Percentiles rank a stretch among this genome's conserved stretches.
Conservation (phyloP, 2,797 vertebrate genomes). For the Oreonectes daqikongensis region DNA sequence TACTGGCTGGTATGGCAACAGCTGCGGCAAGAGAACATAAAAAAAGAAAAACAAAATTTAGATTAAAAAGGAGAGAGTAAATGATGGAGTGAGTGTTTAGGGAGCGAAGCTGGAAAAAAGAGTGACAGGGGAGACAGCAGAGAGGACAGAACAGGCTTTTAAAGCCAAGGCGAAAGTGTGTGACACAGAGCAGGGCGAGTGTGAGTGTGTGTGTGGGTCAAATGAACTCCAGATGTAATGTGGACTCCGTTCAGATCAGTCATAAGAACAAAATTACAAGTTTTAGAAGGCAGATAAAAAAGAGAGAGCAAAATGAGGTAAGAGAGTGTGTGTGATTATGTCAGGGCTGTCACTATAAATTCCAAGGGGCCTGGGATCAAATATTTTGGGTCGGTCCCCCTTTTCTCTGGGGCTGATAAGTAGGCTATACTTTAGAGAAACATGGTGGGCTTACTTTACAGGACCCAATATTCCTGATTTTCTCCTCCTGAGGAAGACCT, state of each 20-base stretch:
- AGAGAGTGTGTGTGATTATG: constrained; percentile 33
- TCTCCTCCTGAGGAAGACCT: not conserved
- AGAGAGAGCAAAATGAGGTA: not conserved
- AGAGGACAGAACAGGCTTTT: constrained; percentile 49
- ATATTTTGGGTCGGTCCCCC: not conserved
- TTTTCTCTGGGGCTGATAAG: not conserved
- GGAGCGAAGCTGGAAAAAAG: not conserved
- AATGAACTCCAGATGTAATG: constrained; percentile 92
- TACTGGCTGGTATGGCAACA: constrained; percentile 28
- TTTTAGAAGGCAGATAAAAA: constrained; percentile 64
- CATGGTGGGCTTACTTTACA: not conserved
- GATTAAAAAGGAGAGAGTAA: constrained; percentile 14
- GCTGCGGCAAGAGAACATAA: constrained; percentile 9
- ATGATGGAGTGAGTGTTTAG: constrained; percentile 28
- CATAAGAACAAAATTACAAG: constrained; percentile 80
- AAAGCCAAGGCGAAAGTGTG: constrained; percentile 36
- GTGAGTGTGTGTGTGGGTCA: constrained; percentile 61
- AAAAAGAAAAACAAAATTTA: constrained; percentile 22
- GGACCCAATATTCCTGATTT: not conserved
- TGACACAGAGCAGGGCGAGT: constrained; percentile 22
- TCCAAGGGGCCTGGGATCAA: not conserved
- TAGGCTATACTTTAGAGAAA: not conserved
- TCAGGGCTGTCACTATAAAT: not conserved
- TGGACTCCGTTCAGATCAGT: constrained; percentile 77
- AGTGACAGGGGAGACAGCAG: constrained; percentile 65